phyloP scores from a whole-genome alignment of 2,797 vertebrate species.

The Tokudaia muenninki region DNA sequence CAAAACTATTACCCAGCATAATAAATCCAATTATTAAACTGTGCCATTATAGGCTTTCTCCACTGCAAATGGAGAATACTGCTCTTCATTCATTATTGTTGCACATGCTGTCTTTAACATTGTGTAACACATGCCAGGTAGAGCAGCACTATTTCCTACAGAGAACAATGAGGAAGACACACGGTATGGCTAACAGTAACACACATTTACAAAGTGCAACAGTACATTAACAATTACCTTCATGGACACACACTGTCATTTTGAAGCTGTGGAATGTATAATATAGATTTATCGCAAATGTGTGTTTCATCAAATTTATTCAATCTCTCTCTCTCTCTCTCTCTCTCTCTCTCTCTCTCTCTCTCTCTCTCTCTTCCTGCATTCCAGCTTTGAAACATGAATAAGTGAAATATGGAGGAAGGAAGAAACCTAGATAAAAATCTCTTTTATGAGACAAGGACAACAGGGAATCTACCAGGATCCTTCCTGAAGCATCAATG shows the following conservation, averaged over 20 bases:
- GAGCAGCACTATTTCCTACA: neutral
- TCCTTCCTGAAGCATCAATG: neutral
- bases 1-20: neutral
- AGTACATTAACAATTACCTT: neutral
- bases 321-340: neutral
- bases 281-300: neutral
- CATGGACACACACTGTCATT: neutral
- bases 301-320: neutral
- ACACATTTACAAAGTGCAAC: neutral
- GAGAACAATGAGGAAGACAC: neutral
- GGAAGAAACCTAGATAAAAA: constrained; percentile 7
- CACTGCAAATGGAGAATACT: neutral
- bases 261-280: neutral
- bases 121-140: neutral
- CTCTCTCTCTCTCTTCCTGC: neutral
- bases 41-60: neutral
- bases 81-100: neutral
- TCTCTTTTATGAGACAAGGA: neutral
- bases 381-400: constrained; percentile 40
- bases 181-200: neutral
- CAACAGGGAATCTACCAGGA: neutral
- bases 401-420: neutral
- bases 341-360: neutral
- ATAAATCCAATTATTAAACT: neutral
- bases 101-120: neutral